phyloP scores from a whole-genome alignment of 2,888 invertebrate genomes.

The Drosophila eohydei region DNA sequence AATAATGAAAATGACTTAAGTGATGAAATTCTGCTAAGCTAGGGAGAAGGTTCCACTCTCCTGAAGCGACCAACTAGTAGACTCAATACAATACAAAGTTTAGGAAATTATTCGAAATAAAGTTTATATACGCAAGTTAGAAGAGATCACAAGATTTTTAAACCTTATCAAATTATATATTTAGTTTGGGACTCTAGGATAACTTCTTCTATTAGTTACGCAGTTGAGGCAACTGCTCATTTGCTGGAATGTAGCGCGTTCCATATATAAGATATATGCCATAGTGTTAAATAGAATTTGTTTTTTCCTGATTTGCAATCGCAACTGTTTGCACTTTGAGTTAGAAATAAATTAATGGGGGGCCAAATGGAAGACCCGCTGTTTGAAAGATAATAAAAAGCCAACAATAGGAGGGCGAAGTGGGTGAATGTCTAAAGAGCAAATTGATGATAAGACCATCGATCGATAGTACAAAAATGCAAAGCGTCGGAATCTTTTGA shows the following conservation, averaged over 20 bases:
- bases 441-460: constrained; percentile 46
- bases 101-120: background rate
- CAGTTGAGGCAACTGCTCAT: background rate
- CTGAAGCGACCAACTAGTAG: too few species aligned
- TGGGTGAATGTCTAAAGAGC: constrained; percentile 26
- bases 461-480: constrained; percentile 31
- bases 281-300: background rate
- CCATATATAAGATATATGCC: background rate
- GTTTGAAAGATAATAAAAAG: constrained; percentile 46
- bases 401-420: constrained; percentile 23
- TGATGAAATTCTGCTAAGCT: background rate
- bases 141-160: background rate
- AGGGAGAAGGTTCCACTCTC: background rate
- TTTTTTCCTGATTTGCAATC: constrained; percentile 48
- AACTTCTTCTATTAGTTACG: background rate
- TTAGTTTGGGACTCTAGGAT: background rate
- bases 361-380: constrained; percentile 44
- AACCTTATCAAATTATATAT: background rate
- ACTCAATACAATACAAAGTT: too few species aligned
- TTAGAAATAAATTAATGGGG: constrained; percentile 38
- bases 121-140: background rate
- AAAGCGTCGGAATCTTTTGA: constrained; percentile 39
- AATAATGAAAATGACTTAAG: constrained; percentile 12
- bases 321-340: constrained; percentile 68
- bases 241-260: background rate